Evolutionary conservation across 2,888 invertebrate genomes (phyloP), one percentile per base, ranked within the genome.

Genomic region (Macrophya annulata): DNA sequence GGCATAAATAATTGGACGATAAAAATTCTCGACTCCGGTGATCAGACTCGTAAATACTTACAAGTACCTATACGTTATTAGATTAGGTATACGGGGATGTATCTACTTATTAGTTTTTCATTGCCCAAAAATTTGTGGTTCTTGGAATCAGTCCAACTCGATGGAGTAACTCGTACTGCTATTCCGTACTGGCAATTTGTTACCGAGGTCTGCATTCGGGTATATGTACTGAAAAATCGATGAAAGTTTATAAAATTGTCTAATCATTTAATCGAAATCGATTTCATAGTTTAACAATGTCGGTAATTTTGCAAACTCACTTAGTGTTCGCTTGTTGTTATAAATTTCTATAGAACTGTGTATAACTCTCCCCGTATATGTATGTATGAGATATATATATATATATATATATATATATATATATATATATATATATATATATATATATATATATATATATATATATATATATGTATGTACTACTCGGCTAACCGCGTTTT

Each of bases 1-100:
- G 71, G 71, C 17, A 71, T 71, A n/a, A 71, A n/a, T 55, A 74
- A 45, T 74, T 74, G 21, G 43, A n/a, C 21, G n/a, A 74, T 74
- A 12, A 74, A 74, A 43, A 74, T 74, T 74, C 45, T 45, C 45
- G 15, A 74, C 45, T 74, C 8, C 43, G 6, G 21, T 10, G 21
- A 74, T 21, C 12, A 17, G 15, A 45, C 72, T 74, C 72, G 71
- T 10, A 62, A 62, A 25, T 62, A 62, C 25, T 62, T 25, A 62
- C 62, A 62, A 21, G 25, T 25, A 62, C 21, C 17, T 51, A 51
- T 51, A 15, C 17, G 17, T 43, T 17, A 5, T 55, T 55, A n/a
- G n/a, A 8, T 55, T 55, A n/a, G 55, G n/a, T n/a, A 55, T n/a
- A 55, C 55, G 55, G 55, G 62, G 21, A 12, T 25, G 21, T 62